Base-by-base conservation (phyloP, 2,113 vertebrate species). In the Acanthisitta chloris region DNA sequence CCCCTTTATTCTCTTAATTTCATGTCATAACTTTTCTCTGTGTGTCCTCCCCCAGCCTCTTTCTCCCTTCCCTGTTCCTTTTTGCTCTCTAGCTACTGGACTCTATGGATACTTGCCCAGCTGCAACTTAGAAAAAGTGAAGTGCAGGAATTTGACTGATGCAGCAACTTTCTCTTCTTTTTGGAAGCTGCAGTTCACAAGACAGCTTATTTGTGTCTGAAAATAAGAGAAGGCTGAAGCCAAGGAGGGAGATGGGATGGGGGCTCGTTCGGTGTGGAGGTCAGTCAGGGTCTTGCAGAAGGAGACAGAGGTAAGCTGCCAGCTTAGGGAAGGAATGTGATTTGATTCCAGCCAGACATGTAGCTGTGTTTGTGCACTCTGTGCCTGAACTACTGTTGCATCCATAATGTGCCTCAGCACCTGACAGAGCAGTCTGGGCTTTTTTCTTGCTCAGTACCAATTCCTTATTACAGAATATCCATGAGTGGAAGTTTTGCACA, bases 121-220 rank as follows among this genome's bases (percentile, higher is more conserved):
- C 76, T 87, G 45, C 77, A 31, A 48, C 48, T 87, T 40, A 70
- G 80, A 57, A 80, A 90, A 95, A 49, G 76, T 67, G 82, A 76
- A 94, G 45, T 52, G 66, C 62, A 80, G 77, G 70, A 88, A 82
- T 88, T 94, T 59, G 74, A 95, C 90, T 92, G 85, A 95, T 93
- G 92, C 67, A 93, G 92, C 85, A 96, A 86, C 43, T 81, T 97
- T 86, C 24, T 81, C 79, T 93, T 90, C 88, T 83, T 79, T 87
- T 90, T 86, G 79, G 82, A 94, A 31, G 46, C 25, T 88, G 55
- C 67, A 45, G 8, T 81, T 88, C 57, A 25, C 36, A 88, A 52
- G 55, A 51, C 65, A 83, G 55, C 52, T 49, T 81, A 29, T 93
- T 78, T 86, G 46, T 83, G 36, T 57, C 82, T 92, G 55, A 72